Base-by-base conservation (phyloP, 1,140 invertebrate species). In the Ceratina japonica region DNA sequence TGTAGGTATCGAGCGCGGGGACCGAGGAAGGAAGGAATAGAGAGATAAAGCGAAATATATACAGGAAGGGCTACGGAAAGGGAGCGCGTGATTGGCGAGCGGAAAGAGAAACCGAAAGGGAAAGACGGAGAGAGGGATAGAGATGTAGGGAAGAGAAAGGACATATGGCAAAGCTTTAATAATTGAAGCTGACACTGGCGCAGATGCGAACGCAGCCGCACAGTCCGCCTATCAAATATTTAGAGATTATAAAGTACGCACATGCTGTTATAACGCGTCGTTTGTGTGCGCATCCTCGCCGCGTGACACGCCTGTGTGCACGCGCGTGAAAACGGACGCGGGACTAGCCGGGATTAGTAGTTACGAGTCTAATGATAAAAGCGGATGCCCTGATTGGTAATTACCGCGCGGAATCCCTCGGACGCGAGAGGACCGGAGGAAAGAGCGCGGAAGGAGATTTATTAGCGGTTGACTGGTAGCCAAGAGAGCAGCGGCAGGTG, bases 131-230 rank as follows among this genome's bases (percentile, higher is more conserved):
- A n/a, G 49, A 56, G n/a, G 18, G 20, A 27, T 16, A 31, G 18
- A 13, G 15, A 12, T n/a, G 52, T 49, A 76, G 73, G 62, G 75
- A 63, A 75, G 81, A 80, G 79, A 83, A 79, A 76, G 82, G 78
- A 85, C 88, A 89, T 89, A 87, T 89, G 88, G 87, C 77, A 73
- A 63, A 76, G 86, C 85, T 88, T 89, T 88, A 89, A 88, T 89
- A 88, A 89, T 89, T 88, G 83, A 89, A 86, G 82, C 81, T 81
- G 85, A 88, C 88, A 87, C 76, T 31, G 80, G 68, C 86, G 82
- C 88, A 89, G 87, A 89, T 89, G 88, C 80, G 87, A 54, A 65
- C 76, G 64, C 61, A 63, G 85, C 71, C 80, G 85, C 80, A 68
- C 76, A 74, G 73, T 82, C 63, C 71, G 75, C 66, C 79, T 77